Evolutionary conservation across 2,113 vertebrate species (phyloP).

Genomic region (Lepisosteus osseus): DNA sequence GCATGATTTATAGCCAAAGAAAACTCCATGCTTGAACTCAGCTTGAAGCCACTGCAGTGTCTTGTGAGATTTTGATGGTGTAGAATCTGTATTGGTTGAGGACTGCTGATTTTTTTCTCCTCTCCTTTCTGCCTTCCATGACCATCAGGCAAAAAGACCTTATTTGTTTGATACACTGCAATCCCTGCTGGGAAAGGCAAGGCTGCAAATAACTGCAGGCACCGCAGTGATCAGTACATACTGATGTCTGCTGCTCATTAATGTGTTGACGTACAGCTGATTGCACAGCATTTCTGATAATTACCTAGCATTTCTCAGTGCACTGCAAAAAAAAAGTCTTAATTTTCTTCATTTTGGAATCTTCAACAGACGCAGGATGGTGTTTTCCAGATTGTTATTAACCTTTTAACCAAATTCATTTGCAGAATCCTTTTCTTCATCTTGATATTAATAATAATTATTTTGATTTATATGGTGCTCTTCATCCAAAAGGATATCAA

Average conservation of each 20-base stretch:
- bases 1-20: background rate
- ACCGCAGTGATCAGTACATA: background rate
- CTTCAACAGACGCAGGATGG: background rate
- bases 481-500: no score
- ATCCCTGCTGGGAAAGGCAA: slow-evolving; percentile 9
- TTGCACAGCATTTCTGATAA: slow-evolving; percentile 6
- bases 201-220: slow-evolving; percentile 12
- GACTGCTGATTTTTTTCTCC: background rate
- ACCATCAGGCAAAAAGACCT: background rate
- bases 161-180: slow-evolving; percentile 10
- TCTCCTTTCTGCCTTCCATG: background rate
- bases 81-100: background rate
- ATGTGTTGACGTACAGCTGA: background rate
- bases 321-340: background rate
- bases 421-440: no score
- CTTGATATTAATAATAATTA: no score
- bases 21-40: background rate
- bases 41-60: background rate
- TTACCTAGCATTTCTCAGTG: slow-evolving; percentile 4
- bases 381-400: no score
- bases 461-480: no score
- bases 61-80: slow-evolving; percentile 6
- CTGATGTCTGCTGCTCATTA: slow-evolving; percentile 2
- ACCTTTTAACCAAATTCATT: no score
- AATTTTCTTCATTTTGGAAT: background rate